Base-by-base conservation (phyloP, 2,113 vertebrate species). In the Pollimyrus isidori region DNA sequence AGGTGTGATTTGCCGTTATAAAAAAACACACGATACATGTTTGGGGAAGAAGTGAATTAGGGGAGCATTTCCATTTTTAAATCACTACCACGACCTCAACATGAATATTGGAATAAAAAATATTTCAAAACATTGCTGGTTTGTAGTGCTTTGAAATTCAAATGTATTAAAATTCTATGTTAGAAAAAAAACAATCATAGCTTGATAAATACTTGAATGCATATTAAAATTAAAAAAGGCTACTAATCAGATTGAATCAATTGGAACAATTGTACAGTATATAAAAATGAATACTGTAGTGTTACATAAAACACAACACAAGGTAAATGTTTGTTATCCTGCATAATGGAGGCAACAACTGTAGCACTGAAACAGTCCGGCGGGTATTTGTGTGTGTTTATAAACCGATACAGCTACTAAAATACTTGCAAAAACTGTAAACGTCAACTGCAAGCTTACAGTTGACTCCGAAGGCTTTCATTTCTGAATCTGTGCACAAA, bases 171-270 rank as follows among this genome's bases (percentile, higher is more conserved):
- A 91, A 91, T 89, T 82, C 76, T 83, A 49, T 90, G 26, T 89
- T 62, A 85, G 50, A 90, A 90, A 90, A 90, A 89, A 89, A 86
- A 87, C 53, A 91, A 90, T 91, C 86, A 90, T 91, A 91, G 91
- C 91, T 91, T 89, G 91, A 94, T 93, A 92, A 93, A 94, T 92
- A 93, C 91, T 89, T 92, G 92, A 92, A 89, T 87, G 91, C 91
- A 91, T 92, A 89, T 89, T 88, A 90, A 93, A 93, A 65, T 90
- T 90, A 88, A 92, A 93, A 92, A 93, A 91, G 92, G 91, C 89
- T 87, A 90, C 89, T 90, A 91, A 92, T 91, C 90, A 58, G 73
- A 86, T 62, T 58, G 88, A 90, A 91, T 88, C 88, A 89, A 90
- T 89, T 88, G 86, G 69, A 89, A 88, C 89, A 89, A 90, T 90